phyloP scores from a whole-genome alignment of 2,113 vertebrate species.

The Psilopogon haemacephalus region DNA sequence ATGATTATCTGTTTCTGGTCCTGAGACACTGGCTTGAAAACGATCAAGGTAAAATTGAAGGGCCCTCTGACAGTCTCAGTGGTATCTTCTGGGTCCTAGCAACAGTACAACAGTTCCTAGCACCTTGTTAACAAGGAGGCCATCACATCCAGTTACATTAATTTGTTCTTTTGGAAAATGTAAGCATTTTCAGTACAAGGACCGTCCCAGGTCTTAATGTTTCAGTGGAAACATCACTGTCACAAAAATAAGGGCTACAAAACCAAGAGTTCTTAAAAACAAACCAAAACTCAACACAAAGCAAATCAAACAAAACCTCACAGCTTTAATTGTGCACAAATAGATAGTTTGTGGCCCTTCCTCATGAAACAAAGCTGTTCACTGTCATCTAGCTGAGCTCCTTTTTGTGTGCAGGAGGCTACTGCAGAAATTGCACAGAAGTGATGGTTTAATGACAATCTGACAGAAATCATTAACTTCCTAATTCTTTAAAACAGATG shows the following conservation, averaged over 20 bases:
- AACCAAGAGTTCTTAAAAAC: background rate
- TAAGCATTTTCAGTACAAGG: background rate
- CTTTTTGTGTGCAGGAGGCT: constrained; percentile 39
- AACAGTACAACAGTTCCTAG: background rate
- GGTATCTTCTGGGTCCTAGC: background rate
- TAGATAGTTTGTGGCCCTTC: background rate
- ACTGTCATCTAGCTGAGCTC: constrained; percentile 33
- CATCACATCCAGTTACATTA: background rate
- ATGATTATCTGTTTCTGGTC: no score
- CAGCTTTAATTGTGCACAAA: background rate
- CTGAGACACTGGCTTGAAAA: background rate
- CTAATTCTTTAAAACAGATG: constrained; percentile 22
- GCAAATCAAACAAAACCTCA: no score
- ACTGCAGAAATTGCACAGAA: background rate
- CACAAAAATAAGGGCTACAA: background rate
- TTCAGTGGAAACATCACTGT: background rate
- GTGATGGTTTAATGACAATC: constrained; percentile 32
- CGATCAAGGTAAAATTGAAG: background rate
- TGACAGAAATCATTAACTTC: background rate
- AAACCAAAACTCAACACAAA: no score
- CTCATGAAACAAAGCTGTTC: constrained; percentile 41
- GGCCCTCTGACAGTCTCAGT: background rate
- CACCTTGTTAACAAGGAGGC: background rate
- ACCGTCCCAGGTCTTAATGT: background rate
- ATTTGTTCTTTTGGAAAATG: background rate